Base-by-base conservation (phyloP, 2,797 vertebrate species). In the Aeoliscus strigatus region DNA sequence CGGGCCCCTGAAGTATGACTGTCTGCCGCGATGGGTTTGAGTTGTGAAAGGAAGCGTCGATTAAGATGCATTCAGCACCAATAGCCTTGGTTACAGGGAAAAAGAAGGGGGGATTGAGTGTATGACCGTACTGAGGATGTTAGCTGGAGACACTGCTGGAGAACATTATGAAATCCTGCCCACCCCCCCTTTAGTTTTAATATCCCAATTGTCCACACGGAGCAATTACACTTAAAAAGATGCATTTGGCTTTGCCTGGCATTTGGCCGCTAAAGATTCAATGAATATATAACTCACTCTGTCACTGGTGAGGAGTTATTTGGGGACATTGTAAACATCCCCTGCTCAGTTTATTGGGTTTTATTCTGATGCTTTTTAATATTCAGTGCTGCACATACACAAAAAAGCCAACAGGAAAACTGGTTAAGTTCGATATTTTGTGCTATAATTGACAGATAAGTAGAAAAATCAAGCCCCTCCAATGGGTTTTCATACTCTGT, bases 281-380 rank as follows among this genome's bases (percentile, higher is more conserved):
- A 65, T 82, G 69, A 81, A 81, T 79, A 65, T 62, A 76, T 65
- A 73, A 80, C 50, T 75, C 60, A 27, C 27, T 42, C 42, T 64
- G 61, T 68, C 61, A 62, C 38, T 47, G 61, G 65, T 66, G 58
- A 79, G 64, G 68, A 70, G 73, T 81, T 79, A 78, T 81, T 83
- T 72, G 38, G 53, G 45, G 65, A 65, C 70, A 75, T 81, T 81
- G 82, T 80, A 77, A 79, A 82, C 75, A 81, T 71, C 67, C 56
- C 49, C n/a, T 38, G 45, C 60, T 75, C 65, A 60, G 70, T 68
- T 78, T 77, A 72, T 82, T 81, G 76, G 78, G 60, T 67, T 58
- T 51, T 64, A 44, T 77, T 39, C 61, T 15, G 40, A 54, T 9
- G 40, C 47, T 51, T 66, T 62, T 55, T 33, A 59, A 70, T 57